Evolutionary conservation across 2,888 invertebrate genomes (phyloP).

Genomic region (Ctena decussata): DNA sequence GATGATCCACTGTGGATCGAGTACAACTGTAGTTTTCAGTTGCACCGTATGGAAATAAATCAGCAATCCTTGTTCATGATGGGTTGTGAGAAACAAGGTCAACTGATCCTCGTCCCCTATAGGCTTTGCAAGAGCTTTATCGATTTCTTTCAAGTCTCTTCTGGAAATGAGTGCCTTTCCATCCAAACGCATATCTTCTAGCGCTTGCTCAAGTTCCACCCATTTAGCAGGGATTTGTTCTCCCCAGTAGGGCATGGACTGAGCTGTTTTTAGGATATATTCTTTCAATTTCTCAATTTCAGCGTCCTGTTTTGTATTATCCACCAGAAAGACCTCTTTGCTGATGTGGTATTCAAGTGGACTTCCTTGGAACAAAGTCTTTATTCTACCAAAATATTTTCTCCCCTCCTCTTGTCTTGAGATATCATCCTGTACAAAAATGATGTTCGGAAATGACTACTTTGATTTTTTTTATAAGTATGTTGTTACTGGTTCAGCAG

Average conservation of each 20-base stretch:
- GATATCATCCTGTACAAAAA: neutral
- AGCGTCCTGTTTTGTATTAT: conserved; percentile 35
- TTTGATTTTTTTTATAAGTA: too few species aligned
- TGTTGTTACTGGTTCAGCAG: too few species aligned
- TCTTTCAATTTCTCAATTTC: conserved; percentile 31
- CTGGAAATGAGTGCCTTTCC: conserved; percentile 31
- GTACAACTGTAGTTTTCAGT: conserved; percentile 31
- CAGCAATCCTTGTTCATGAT: conserved; percentile 45
- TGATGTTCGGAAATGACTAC: too few species aligned
- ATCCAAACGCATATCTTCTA: conserved; percentile 39
- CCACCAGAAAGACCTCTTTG: conserved; percentile 31
- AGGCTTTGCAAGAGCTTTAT: conserved; percentile 34
- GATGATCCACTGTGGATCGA: conserved; percentile 60
- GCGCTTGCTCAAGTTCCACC: conserved; percentile 50
- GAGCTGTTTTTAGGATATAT: conserved; percentile 24
- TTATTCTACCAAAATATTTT: conserved; percentile 33
- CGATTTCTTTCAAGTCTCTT: conserved; percentile 29
- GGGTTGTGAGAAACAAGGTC: conserved; percentile 35
- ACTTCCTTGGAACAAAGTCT: conserved; percentile 32
- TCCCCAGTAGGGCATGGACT: conserved; percentile 45
- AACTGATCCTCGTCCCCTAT: conserved; percentile 44
- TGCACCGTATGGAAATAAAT: conserved; percentile 41
- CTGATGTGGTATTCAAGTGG: conserved; percentile 35
- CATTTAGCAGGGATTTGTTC: conserved; percentile 53
- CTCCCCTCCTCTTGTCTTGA: neutral